phyloP scores from a whole-genome alignment of 2,797 vertebrate species.

The Silurus lanzhouensis region DNA sequence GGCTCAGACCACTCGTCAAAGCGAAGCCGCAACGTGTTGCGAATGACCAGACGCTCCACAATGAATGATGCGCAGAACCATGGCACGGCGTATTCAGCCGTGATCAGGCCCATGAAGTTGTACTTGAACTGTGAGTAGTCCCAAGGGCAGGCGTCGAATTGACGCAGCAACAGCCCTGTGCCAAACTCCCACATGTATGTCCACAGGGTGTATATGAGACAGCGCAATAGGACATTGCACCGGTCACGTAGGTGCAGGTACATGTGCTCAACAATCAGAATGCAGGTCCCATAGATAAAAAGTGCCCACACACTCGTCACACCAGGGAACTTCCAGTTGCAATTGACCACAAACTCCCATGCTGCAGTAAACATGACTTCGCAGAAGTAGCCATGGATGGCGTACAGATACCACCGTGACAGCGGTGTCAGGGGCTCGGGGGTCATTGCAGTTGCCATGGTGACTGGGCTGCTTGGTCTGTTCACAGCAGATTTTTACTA shows the following conservation, averaged over 20 bases:
- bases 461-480: constrained; percentile 66
- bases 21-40: constrained; percentile 90
- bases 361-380: constrained; percentile 99
- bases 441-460: constrained; percentile 59
- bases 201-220: constrained; percentile 96
- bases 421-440: constrained; percentile 88
- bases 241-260: constrained; percentile 85
- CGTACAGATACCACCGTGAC: constrained; percentile 97
- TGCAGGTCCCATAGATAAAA: constrained; percentile 98
- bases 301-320: constrained; percentile 98
- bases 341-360: constrained; percentile 95
- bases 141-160: constrained; percentile 97
- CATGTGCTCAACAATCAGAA: constrained; percentile 95
- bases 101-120: constrained; percentile 98
- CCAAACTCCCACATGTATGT: constrained; percentile 98
- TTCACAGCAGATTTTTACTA: constrained; percentile 8
- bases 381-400: constrained; percentile 98
- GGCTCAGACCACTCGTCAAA: constrained; percentile 84
- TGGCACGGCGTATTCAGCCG: constrained; percentile 95
- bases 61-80: constrained; percentile 97
- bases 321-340: constrained; percentile 97
- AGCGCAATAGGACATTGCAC: constrained; percentile 87
- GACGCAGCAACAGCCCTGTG: constrained; percentile 89
- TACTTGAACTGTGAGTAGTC: constrained; percentile 96
- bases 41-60: constrained; percentile 92